A percentile compares a stretch with the other conserved stretches of the same genome.
These are phyloP conservation scores for Capitulum mitella DNA, from an alignment of 2,888 invertebrate genomes.

Conservation along the genomic window DNA sequence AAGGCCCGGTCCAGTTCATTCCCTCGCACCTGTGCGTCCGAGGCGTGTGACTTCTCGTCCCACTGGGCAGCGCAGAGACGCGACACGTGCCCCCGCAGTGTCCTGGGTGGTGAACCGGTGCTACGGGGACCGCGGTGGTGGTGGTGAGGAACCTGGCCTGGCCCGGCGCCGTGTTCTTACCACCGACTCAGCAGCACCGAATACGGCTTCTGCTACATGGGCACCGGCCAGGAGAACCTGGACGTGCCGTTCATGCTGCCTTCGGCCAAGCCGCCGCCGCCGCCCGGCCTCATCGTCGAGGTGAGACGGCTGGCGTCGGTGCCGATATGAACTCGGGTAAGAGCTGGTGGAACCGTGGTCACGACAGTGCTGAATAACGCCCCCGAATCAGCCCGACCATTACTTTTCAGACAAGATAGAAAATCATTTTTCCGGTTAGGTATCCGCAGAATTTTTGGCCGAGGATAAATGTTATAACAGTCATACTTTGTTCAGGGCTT, in stretches of 20 bases:
- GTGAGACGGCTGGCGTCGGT: background rate
- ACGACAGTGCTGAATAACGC: background rate
- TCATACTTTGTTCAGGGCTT: too few relatives aligned
- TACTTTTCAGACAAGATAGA: background rate
- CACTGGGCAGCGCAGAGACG: too few relatives aligned
- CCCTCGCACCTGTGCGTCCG: too few relatives aligned
- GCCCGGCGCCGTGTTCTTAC: conserved; percentile 12
- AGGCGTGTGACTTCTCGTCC: too few relatives aligned
- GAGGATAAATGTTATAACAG: background rate
- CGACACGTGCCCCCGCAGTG: too few relatives aligned
- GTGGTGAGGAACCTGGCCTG: background rate
- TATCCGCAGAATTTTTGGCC: background rate
- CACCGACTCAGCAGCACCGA: conserved; percentile 14
- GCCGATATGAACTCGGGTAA: background rate
- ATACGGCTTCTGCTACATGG: conserved; percentile 24
- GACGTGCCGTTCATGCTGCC: conserved; percentile 25
- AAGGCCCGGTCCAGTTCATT: too few relatives aligned
- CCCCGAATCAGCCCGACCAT: background rate
- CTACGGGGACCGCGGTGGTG: background rate
- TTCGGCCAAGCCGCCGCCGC: conserved; percentile 9
- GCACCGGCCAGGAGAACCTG: conserved; percentile 13
- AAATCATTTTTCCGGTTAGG: background rate
- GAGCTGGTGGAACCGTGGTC: background rate
- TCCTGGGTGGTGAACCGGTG: background rate
- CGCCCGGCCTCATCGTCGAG: background rate